phyloP scores from a whole-genome alignment of 2,888 invertebrate genomes.

The Cheilosia soror region DNA sequence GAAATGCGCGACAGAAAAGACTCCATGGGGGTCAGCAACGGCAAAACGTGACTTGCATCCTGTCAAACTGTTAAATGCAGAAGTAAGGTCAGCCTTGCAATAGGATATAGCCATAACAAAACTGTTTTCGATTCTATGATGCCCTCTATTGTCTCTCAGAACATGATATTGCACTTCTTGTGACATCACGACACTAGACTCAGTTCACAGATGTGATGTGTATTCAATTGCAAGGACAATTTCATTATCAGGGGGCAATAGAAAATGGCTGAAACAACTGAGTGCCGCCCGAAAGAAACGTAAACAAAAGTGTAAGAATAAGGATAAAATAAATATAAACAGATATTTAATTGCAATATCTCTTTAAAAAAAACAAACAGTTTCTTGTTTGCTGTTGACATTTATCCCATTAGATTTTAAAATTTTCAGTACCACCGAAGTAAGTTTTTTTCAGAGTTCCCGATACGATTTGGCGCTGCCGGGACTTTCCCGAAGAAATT shows the following conservation, averaged over 20 bases:
- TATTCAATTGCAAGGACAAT: conserved; percentile 46
- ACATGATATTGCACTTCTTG: conserved; percentile 34
- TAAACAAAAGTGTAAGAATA: conserved; percentile 7
- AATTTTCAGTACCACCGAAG: neutral
- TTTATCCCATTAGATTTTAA: neutral
- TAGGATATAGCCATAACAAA: neutral
- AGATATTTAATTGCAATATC: conserved; percentile 25
- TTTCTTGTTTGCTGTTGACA: neutral
- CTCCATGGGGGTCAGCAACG: neutral
- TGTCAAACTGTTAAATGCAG: neutral
- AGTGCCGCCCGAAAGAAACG: neutral
- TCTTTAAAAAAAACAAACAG: neutral
- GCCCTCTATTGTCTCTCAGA: conserved; percentile 43
- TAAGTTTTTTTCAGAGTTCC: no score
- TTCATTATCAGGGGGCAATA: conserved; percentile 32
- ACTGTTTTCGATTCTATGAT: conserved; percentile 22
- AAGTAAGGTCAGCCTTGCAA: conserved; percentile 33
- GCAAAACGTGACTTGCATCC: conserved; percentile 45
- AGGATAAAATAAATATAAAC: conserved; percentile 5
- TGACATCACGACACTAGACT: conserved; percentile 14
- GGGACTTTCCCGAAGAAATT: no score
- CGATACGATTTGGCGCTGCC: no score
- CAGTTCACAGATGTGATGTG: conserved; percentile 2
- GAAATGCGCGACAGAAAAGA: neutral
- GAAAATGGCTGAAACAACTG: conserved; percentile 8